A percentile compares a stretch with the other conserved stretches of the same genome.
phyloP scores from a whole-genome alignment of 53 echinoderm and acorn worm species.

The Hippasteria phrygiana region DNA sequence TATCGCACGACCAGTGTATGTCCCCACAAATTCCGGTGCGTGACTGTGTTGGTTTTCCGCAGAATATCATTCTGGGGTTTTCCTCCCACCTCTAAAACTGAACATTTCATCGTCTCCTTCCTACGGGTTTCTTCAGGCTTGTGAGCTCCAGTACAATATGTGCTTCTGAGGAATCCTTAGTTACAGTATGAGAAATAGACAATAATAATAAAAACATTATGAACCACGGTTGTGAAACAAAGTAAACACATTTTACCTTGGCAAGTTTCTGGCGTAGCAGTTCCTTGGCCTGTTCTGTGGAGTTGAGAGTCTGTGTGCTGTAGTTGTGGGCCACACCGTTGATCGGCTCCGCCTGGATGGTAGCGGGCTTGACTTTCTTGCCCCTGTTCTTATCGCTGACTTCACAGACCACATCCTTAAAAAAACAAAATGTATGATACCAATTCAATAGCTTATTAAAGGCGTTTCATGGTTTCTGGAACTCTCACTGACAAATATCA shows the following conservation, averaged over 20 bases:
- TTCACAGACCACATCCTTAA: conserved; percentile 69
- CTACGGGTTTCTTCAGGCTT: too few relatives aligned
- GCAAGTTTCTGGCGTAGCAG: conserved; percentile 84
- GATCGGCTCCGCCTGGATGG: conserved; percentile 68
- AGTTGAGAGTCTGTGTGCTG: conserved; percentile 88
- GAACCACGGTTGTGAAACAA: too few relatives aligned
- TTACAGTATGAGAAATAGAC: too few relatives aligned
- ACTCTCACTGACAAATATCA: not conserved
- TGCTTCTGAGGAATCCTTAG: too few relatives aligned
- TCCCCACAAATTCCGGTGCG: too few relatives aligned
- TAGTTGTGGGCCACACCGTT: conserved; percentile 91
- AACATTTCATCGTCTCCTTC: too few relatives aligned
- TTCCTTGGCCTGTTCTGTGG: conserved; percentile 94
- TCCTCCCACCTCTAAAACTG: too few relatives aligned
- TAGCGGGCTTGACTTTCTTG: conserved; percentile 72
- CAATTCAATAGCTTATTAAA: not conserved
- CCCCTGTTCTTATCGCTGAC: conserved; percentile 74
- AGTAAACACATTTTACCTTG: conserved; percentile 69
- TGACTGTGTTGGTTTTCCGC: too few relatives aligned
- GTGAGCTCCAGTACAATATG: too few relatives aligned
- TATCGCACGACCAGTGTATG: too few relatives aligned
- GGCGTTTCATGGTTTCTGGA: not conserved
- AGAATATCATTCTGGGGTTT: too few relatives aligned
- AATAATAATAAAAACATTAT: not conserved
- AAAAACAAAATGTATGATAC: conserved; percentile 1